Evolutionary conservation across 2,888 invertebrate genomes (phyloP), one percentile per base, ranked within the genome.

Genomic region (Aleiodes leptofemur): DNA sequence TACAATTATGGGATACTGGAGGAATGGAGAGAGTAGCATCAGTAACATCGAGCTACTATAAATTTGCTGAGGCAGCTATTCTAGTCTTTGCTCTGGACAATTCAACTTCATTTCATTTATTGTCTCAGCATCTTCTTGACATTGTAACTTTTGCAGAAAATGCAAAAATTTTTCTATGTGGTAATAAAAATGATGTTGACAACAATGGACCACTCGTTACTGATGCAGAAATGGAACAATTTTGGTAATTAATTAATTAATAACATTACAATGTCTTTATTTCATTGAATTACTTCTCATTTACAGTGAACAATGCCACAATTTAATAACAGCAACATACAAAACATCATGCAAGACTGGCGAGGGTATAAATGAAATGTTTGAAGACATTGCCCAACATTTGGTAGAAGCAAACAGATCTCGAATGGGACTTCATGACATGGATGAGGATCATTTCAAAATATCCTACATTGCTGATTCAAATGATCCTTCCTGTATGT

Each of bases 11-110:
- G 97, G 98, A 98, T 88, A 98, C 98, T 51, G 98, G 97, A 81
- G 98, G 98, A 68, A 97, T 98, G 96, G 98, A 98, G 90, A 92
- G 98, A 83, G 97, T 98, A 79, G 97, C 97, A 61, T 97, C 97
- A 3, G 96, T 98, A 23, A 98, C 98, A 11, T 96, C 97, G 38
- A 97, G 96, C 86, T 98, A 98, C 88, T 98, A 97, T 89, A 97
- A 98, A 90, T 97, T 97, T 90, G 96, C 98, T 3, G 97, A 97
- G 88, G 98, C 97, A 77, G 98, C 97, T 75, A 94, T 98, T 83
- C 91, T 98, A 78, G 97, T 97, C 6, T 98, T 97, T 90, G 95
- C 96, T 51, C 90, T 97, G 80, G 96, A 97, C 86, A 97, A 97
- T 91, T 94, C 96, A 8, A 96, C 97, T 51, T 97, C 97, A 8